phyloP scores from a whole-genome alignment of 2,888 invertebrate species.

The Tenthredo amoena region DNA sequence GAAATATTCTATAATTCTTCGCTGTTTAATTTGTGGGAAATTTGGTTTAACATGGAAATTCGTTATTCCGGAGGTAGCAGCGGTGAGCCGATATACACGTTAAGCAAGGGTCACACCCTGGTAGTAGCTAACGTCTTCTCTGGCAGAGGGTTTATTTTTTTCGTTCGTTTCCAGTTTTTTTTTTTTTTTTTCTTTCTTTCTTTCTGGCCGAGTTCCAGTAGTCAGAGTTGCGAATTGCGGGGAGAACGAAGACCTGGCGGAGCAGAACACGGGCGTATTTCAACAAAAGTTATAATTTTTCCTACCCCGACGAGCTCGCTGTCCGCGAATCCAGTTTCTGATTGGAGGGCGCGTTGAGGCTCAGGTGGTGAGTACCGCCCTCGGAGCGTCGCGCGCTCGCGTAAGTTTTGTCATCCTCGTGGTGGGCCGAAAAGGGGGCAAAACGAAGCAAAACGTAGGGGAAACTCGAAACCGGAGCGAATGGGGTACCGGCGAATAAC shows the following conservation, averaged over 20 bases:
- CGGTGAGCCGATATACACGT: background rate
- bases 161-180: background rate
- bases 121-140: slow-evolving; percentile 6
- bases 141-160: background rate
- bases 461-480: background rate
- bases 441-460: slow-evolving; percentile 30
- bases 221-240: slow-evolving; percentile 46
- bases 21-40: background rate
- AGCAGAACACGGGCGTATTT: slow-evolving; percentile 59
- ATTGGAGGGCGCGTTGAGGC: slow-evolving; percentile 44
- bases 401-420: slow-evolving; percentile 48
- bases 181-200: slow-evolving; percentile 3
- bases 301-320: slow-evolving; percentile 39
- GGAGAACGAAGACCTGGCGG: slow-evolving; percentile 52
- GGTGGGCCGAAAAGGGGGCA: background rate
- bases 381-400: slow-evolving; percentile 40
- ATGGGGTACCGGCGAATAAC: background rate
- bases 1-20: too few species aligned
- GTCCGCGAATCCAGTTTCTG: slow-evolving; percentile 34
- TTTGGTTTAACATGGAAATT: background rate
- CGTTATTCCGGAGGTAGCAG: background rate
- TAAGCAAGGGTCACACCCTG: slow-evolving; percentile 29
- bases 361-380: slow-evolving; percentile 50
- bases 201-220: slow-evolving; percentile 39
- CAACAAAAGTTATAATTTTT: slow-evolving; percentile 64